Evolutionary conservation across 1,140 invertebrate species (phyloP), one percentile per base, ranked within the genome.

Genomic region (Eumeta japonica): DNA sequence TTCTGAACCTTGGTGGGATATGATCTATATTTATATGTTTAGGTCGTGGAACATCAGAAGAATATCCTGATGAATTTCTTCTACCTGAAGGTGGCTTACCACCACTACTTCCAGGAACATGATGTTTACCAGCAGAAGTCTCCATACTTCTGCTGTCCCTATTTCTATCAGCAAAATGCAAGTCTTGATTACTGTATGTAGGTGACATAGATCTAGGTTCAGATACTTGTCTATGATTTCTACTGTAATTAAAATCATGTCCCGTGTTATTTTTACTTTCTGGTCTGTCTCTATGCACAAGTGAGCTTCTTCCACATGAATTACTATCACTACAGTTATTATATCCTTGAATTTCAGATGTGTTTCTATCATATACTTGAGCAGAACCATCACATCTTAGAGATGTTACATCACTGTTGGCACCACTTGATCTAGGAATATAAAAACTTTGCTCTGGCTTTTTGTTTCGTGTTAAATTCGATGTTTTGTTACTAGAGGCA

Each of bases 61-160:
- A 41, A 46, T 66, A 72, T 1, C 70, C 63, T 18, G 68, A 58
- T 31, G 75, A 77, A 47, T 75, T 75, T 48, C 75, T 60, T 38
- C 73, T 51, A 17, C 75, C 75, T 14, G 67, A 66, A 3, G 75
- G 75, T 45, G 75, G 75, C 41, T 77, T 77, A 10, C 67, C 71
- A 41, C 70, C 70, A 18, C 59, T 55, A 35, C 62, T 54, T 41
- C 62, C n/a, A 39, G 28, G 43, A 37, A 2, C n/a, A 27, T 18
- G 62, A 28, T 67, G 58, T 37, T 55, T 45, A 10, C 57, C 60
- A 15, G 62, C 62, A 48, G 70, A 73, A 19, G 73, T 64, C 44
- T 77, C 75, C 75, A 77, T 77, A 49, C 75, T 77, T 46, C 70
- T 60, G 35, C 71, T 77, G 31, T 77, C 75, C 37, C 75, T 55